Base-by-base conservation (phyloP, 1,140 invertebrate species). In the Drosophila mojavensis region DNA sequence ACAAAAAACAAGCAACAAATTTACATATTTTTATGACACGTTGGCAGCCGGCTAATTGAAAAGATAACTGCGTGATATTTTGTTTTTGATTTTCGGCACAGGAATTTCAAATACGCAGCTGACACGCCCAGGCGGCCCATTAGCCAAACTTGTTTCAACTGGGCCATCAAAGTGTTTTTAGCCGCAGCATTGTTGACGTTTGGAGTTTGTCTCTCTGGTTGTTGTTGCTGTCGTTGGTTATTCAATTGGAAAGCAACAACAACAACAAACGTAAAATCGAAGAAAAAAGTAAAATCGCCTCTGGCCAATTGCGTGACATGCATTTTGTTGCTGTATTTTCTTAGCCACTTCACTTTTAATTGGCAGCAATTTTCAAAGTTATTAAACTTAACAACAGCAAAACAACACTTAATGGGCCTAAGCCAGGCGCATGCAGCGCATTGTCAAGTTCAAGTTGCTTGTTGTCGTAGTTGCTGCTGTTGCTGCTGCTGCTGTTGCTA, bases 391-490 rank as follows among this genome's bases (percentile, higher is more conserved):
- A 85, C 82, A 86, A 86, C 69, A 36, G 41, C 36, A 85, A 78
- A 86, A 86, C 13, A 82, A 51, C 79, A 76, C 71, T 79, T 79
- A 88, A 86, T 88, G 71, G 71, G 71, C 64, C 53, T 51, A 60
- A 73, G 55, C 30, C 68, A 58, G 36, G 36, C 39, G 61, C 61
- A 65, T 58, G 53, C 75, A 43, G 64, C 39, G 67, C 83, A 83
- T 61, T 83, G 84, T 89, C 84, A 88, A 88, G 84, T 88, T 88
- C 84, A 88, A 88, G 84, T 88, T 84, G 80, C 30, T 59, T 39
- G 67, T 15, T 41, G 26, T 15, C 36, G 33, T 10, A 20, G 50
- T 11, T 33, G 28, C 4, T 5, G 54, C 20, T 26, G 17, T 17
- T 17, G 60, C 20, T 53, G 43, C 20, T 24, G 20, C 2, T 24